Conservation (phyloP, 2,888 invertebrate genomes). For the Suillia variegata region DNA sequence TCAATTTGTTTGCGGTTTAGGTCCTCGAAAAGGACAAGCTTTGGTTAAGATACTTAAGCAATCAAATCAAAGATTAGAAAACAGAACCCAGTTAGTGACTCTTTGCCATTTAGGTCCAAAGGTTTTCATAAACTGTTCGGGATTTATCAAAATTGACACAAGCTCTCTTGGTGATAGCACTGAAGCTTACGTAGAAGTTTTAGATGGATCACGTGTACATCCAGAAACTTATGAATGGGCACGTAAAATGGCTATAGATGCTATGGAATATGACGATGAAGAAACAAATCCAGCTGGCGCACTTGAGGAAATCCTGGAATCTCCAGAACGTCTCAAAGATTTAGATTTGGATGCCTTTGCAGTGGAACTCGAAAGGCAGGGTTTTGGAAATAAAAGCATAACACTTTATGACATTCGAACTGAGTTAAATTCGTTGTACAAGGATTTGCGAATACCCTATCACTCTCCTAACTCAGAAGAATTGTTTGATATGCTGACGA, state of each 20-base stretch:
- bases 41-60: slow-evolving; percentile 85
- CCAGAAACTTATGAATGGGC: slow-evolving; percentile 99
- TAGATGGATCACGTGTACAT: slow-evolving; percentile 97
- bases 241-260: slow-evolving; percentile 99
- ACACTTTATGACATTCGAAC: slow-evolving; percentile 96
- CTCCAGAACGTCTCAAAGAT: slow-evolving; percentile 92
- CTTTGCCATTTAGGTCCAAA: slow-evolving; percentile 97
- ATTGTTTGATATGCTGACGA: slow-evolving; percentile 92
- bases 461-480: slow-evolving; percentile 83
- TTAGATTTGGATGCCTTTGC: slow-evolving; percentile 98
- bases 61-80: slow-evolving; percentile 89
- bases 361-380: slow-evolving; percentile 92
- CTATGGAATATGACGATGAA: slow-evolving; percentile 96
- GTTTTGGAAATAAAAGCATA: slow-evolving; percentile 87
- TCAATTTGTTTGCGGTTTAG: slow-evolving; percentile 97
- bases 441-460: slow-evolving; percentile 83
- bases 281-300: slow-evolving; percentile 97
- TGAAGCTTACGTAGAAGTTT: slow-evolving; percentile 91
- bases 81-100: slow-evolving; percentile 93
- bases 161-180: slow-evolving; percentile 93
- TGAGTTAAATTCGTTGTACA: slow-evolving; percentile 92
- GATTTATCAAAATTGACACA: slow-evolving; percentile 98
- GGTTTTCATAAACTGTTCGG: slow-evolving; percentile 98
- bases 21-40: slow-evolving; percentile 91
- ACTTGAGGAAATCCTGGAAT: slow-evolving; percentile 94